Conservation (phyloP, 2,888 invertebrate genomes). For the Meloe dianella region DNA sequence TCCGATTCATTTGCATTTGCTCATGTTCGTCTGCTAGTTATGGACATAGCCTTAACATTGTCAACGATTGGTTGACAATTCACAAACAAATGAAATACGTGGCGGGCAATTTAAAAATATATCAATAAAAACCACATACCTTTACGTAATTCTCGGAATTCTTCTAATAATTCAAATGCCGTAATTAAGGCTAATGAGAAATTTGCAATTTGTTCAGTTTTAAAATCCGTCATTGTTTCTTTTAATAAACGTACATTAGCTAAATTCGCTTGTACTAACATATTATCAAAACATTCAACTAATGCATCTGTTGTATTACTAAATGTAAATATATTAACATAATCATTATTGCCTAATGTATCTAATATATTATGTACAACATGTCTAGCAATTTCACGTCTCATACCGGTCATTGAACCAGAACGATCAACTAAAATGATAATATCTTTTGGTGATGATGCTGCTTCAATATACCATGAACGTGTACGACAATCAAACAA, state of each 20-base stretch:
- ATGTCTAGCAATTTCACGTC: constrained; percentile 88
- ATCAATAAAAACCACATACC: constrained; percentile 39
- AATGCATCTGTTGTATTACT: constrained; percentile 79
- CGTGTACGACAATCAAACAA: constrained; percentile 94
- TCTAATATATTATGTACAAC: constrained; percentile 90
- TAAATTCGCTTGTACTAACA: constrained; percentile 89
- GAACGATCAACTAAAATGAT: constrained; percentile 71
- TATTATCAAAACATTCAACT: constrained; percentile 88
- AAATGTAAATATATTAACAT: constrained; percentile 95
- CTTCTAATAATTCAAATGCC: constrained; percentile 83
- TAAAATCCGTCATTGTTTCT: constrained; percentile 75
- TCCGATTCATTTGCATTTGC: too few species aligned
- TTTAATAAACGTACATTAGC: constrained; percentile 85
- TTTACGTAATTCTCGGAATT: constrained; percentile 50
- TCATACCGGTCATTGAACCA: constrained; percentile 72
- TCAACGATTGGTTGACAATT: too few species aligned
- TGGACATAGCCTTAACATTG: too few species aligned
- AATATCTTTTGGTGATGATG: constrained; percentile 95
- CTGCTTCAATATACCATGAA: constrained; percentile 97
- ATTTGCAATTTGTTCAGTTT: constrained; percentile 90
- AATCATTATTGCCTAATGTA: constrained; percentile 96
- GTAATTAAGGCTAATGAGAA: constrained; percentile 87
- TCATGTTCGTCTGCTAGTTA: too few species aligned
- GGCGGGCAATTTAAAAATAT: too few species aligned
- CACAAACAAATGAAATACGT: too few species aligned